These are phyloP conservation scores for Frankliniella intonsa DNA, from an alignment of 2,888 invertebrate genomes.

Conservation along the genomic window DNA sequence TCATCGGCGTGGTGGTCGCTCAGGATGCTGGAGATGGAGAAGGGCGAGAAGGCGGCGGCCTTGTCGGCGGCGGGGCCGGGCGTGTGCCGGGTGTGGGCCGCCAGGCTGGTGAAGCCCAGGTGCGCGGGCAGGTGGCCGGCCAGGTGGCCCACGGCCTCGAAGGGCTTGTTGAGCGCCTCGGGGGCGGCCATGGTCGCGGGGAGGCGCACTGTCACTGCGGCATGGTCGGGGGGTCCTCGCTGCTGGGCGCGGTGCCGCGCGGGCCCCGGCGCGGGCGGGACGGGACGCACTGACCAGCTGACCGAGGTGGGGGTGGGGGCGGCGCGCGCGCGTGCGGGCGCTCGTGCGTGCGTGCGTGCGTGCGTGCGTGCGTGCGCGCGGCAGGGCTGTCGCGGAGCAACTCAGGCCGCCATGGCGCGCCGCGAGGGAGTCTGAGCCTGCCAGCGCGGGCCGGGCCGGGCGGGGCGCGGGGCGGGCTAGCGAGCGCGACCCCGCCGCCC, in stretches of 20 bases:
- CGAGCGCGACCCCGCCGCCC: background rate
- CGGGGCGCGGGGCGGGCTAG: background rate
- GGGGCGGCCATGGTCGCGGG: background rate
- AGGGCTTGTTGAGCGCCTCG: background rate
- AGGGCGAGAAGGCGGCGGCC: constrained; percentile 8
- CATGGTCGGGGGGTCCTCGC: background rate
- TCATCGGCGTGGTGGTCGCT: background rate
- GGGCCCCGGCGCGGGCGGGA: background rate
- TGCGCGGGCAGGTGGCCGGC: background rate
- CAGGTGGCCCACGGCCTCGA: background rate
- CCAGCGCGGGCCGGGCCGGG: background rate
- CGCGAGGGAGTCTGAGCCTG: background rate
- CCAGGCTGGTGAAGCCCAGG: background rate
- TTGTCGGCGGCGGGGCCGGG: background rate
- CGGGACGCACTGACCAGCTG: background rate
- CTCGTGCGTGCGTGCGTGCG: too few species aligned
- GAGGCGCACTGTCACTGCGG: background rate
- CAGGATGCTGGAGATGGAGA: constrained; percentile 24
- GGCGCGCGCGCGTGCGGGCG: too few species aligned
- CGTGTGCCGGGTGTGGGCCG: background rate
- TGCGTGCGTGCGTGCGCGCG: background rate
- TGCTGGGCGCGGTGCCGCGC: background rate
- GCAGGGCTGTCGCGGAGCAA: background rate
- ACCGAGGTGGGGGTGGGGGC: too few species aligned
- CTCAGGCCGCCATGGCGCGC: background rate